Evolutionary conservation across 2,888 invertebrate species (phyloP).

Genomic region (Piscicola geometra): DNA sequence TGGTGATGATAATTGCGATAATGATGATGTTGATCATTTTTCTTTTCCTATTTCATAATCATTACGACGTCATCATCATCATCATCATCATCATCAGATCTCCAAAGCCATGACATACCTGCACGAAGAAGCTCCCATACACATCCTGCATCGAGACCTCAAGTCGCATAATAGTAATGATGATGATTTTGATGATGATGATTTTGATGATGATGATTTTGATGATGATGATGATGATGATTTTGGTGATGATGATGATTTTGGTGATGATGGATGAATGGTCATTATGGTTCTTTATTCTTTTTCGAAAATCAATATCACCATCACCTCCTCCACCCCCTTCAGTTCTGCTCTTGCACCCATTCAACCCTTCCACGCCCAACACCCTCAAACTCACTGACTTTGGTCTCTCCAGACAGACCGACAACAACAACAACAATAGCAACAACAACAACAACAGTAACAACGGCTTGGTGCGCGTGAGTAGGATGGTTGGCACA

Average conservation of each 20-base stretch:
- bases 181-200: too few species aligned
- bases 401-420: slow-evolving; percentile 89
- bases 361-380: background rate
- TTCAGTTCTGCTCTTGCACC: slow-evolving; percentile 3
- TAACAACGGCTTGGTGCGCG: slow-evolving; percentile 59
- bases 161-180: slow-evolving; percentile 90
- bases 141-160: slow-evolving; percentile 91
- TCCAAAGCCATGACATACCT: slow-evolving; percentile 93
- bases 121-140: slow-evolving; percentile 86
- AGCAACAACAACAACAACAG: background rate
- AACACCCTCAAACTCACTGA: slow-evolving; percentile 95
- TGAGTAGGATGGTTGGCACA: slow-evolving; percentile 88
- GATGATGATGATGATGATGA: too few species aligned
- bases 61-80: too few species aligned
- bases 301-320: too few species aligned
- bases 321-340: background rate
- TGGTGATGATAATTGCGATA: background rate
- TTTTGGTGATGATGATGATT: too few species aligned
- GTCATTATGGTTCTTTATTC: too few species aligned
- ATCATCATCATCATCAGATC: slow-evolving; percentile 58
- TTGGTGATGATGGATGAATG: too few species aligned
- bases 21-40: background rate
- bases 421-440: slow-evolving; percentile 76
- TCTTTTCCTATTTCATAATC: too few species aligned
- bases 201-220: too few species aligned